Evolutionary conservation across 2,888 invertebrate genomes (phyloP).

Genomic region (Isoperla grammatica): DNA sequence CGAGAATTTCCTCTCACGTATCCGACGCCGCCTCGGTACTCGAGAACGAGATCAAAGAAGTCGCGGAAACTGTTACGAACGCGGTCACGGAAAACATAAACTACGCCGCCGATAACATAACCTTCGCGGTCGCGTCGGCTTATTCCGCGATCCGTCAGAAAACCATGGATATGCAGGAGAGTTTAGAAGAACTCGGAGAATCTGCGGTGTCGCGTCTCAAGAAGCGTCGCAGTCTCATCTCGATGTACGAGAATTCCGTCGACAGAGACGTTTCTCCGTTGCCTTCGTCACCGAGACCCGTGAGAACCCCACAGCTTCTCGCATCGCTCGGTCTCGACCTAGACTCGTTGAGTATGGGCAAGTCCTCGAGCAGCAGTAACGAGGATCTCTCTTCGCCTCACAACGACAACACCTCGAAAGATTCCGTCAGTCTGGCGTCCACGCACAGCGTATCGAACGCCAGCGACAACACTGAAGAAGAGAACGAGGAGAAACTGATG

Average conservation of each 20-base stretch:
- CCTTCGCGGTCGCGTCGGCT: slow-evolving; percentile 44
- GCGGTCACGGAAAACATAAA: slow-evolving; percentile 47
- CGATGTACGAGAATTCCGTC: slow-evolving; percentile 26
- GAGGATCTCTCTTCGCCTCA: slow-evolving; percentile 33
- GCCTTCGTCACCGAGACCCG: slow-evolving; percentile 19
- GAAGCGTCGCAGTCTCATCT: slow-evolving; percentile 29
- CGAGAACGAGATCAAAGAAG: slow-evolving; percentile 49
- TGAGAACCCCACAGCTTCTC: slow-evolving; percentile 18
- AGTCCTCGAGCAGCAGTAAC: slow-evolving; percentile 32
- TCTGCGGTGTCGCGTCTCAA: slow-evolving; percentile 32
- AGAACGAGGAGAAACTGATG: slow-evolving; percentile 31
- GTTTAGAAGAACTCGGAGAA: slow-evolving; percentile 35
- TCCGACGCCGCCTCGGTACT: slow-evolving; percentile 48
- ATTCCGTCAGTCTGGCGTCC: slow-evolving; percentile 31
- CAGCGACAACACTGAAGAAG: slow-evolving; percentile 22
- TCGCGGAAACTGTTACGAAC: slow-evolving; percentile 47
- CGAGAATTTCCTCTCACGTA: slow-evolving; percentile 38
- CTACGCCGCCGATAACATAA: slow-evolving; percentile 40
- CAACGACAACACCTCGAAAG: slow-evolving; percentile 26
- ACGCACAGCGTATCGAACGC: slow-evolving; percentile 21
- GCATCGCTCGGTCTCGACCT: slow-evolving; percentile 32
- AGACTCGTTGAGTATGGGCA: slow-evolving; percentile 33
- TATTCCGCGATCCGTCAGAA: slow-evolving; percentile 48
- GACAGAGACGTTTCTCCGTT: slow-evolving; percentile 22
- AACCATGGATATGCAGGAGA: slow-evolving; percentile 37